Conservation (phyloP, 2,113 vertebrate genomes). For the Edolisoma coerulescens region DNA sequence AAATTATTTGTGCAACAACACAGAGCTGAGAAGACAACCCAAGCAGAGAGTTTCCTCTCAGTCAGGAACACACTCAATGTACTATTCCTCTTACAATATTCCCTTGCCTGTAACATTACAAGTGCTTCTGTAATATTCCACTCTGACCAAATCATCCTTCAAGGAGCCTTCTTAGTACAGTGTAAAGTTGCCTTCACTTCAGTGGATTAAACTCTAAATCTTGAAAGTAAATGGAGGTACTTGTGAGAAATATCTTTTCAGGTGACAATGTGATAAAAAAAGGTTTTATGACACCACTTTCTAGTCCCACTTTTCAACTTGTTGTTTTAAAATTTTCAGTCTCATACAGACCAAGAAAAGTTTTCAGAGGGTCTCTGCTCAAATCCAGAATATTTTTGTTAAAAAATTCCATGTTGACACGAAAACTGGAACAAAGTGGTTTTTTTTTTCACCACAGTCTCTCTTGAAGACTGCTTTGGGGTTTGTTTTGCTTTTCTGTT, state of each 20-base stretch:
- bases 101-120: neutral
- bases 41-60: neutral
- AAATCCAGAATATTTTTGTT: neutral
- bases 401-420: neutral
- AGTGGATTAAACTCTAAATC: neutral
- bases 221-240: neutral
- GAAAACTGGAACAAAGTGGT: neutral
- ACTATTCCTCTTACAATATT: neutral
- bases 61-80: neutral
- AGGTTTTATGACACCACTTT: neutral
- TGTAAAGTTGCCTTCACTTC: neutral
- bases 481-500: neutral
- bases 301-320: neutral
- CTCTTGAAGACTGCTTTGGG: neutral
- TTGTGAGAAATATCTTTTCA: neutral
- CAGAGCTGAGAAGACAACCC: neutral
- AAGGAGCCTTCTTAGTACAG: neutral
- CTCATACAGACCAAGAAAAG: neutral
- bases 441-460: rapidly evolving
- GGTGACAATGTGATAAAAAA: neutral
- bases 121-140: neutral
- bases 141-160: neutral
- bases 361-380: neutral
- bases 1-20: neutral
- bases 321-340: neutral